Evolutionary conservation across 2,888 invertebrate genomes (phyloP).

Genomic region (Meloe dianella): DNA sequence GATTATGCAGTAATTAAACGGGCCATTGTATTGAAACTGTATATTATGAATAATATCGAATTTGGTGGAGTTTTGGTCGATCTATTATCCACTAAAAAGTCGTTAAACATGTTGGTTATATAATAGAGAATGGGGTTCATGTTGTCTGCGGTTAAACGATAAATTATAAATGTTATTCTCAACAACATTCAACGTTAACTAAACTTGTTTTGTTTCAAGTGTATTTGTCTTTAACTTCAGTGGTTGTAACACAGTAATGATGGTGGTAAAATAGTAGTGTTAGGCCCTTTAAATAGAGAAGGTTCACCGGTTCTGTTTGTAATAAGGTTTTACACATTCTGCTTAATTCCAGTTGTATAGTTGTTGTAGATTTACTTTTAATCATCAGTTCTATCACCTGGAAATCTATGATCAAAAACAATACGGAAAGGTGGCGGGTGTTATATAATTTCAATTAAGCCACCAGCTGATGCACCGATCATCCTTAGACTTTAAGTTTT

Average conservation of each 20-base stretch:
- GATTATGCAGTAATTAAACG: neutral
- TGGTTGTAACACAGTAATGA: slow-evolving; percentile 15
- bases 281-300: slow-evolving; percentile 24
- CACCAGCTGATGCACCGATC: slow-evolving; percentile 55
- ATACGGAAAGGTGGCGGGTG: slow-evolving; percentile 38
- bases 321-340: slow-evolving; percentile 46
- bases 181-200: slow-evolving; percentile 25
- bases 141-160: slow-evolving; percentile 3
- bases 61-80: no score
- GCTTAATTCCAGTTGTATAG: slow-evolving; percentile 47
- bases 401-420: neutral
- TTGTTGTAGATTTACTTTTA: slow-evolving; percentile 48
- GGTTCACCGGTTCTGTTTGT: slow-evolving; percentile 44
- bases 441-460: slow-evolving; percentile 55
- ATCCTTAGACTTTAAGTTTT: slow-evolving; percentile 49
- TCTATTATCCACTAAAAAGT: no score
- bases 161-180: slow-evolving; percentile 28
- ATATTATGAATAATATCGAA: neutral
- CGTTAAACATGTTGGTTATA: neutral
- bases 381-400: slow-evolving; percentile 5
- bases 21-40: neutral
- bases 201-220: slow-evolving; percentile 39
- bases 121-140: neutral
- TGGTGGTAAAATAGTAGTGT: slow-evolving; percentile 4
- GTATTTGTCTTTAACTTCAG: slow-evolving; percentile 47